Base-by-base conservation (phyloP, 2,888 invertebrate species). In the Ceratothoa steindachneri region DNA sequence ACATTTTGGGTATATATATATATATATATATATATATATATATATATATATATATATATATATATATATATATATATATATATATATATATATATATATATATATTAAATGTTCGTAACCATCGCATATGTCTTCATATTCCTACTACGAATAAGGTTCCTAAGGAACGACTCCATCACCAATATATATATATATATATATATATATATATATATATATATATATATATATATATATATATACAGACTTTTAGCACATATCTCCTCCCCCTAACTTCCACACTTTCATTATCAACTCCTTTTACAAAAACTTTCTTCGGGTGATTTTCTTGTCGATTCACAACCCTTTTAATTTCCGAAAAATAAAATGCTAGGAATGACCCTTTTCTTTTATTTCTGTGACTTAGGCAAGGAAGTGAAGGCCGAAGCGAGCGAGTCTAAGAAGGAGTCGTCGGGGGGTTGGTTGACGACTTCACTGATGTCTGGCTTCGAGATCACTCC, bases 381-480 rank as follows among this genome's bases (percentile, higher is more conserved):
- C n/a, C n/a, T n/a, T n/a, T n/a, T n/a, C n/a, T n/a, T n/a, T n/a
- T 51, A 51, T 51, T n/a, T 51, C 15, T 51, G 19, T 51, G 19
- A n/a, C 1, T 2, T 2, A 60, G 60, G 60, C 19, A 60, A 60
- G 51, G 41, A 65, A n/a, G 52, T 69, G n/a, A 28, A 28, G 24
- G 55, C 69, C n/a, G 28, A 28, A 24, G 31, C 55, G 29, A 60
- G 67, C 19, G 64, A 30, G 1, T 51, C 60, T 55, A 64, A 28
- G 1, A 19, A 55, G 53, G 69, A 65, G 2, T 30, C 64, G 22
- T 68, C 71, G 86, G 93, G 93, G 53, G 97, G 96, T 31, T 95
- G 91, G 91, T 91, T 93, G 71, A 95, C 96, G 0, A 90, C 89
- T 0, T 95, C 95, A 0, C 93, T 94, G 83, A 91, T 96, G 72